These are phyloP conservation scores for Coenonympha glycerion DNA, from an alignment of 2,888 invertebrate species.

Conservation along the genomic window DNA sequence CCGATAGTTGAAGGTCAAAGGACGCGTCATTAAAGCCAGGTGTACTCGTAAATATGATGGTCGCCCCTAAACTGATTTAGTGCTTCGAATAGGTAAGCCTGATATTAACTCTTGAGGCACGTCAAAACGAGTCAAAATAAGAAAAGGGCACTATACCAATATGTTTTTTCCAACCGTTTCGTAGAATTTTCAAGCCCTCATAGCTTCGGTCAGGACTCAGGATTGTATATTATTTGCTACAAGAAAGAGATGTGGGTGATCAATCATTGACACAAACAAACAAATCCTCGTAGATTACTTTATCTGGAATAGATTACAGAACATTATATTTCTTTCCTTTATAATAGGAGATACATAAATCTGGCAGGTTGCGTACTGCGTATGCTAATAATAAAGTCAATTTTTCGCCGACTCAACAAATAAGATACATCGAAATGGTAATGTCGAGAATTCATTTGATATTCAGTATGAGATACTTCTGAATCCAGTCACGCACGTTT, in stretches of 20 bases:
- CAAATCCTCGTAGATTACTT: too few relatives aligned
- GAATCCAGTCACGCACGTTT: slow-evolving; percentile 25
- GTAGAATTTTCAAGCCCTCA: too few relatives aligned
- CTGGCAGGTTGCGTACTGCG: neutral
- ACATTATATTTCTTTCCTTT: too few relatives aligned
- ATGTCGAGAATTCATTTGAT: slow-evolving; percentile 9
- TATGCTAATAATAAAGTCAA: neutral
- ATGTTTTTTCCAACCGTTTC: too few relatives aligned
- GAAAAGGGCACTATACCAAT: too few relatives aligned
- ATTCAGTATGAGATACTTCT: slow-evolving; percentile 14
- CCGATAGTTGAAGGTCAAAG: slow-evolving; percentile 1
- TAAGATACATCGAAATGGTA: neutral
- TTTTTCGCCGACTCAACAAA: slow-evolving; percentile 4
- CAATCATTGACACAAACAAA: too few relatives aligned
- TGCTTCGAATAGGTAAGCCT: neutral
- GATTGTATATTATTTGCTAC: too few relatives aligned
- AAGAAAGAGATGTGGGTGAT: too few relatives aligned
- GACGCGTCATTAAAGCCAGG: neutral
- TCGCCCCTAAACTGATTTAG: slow-evolving; percentile 2
- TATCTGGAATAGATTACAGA: too few relatives aligned
- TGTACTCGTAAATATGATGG: neutral
- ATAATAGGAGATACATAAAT: too few relatives aligned
- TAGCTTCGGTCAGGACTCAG: too few relatives aligned
- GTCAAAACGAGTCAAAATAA: too few relatives aligned
- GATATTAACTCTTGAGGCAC: neutral